Conservation (phyloP, 2,113 vertebrate genomes). For the Aplodontia rufa region DNA sequence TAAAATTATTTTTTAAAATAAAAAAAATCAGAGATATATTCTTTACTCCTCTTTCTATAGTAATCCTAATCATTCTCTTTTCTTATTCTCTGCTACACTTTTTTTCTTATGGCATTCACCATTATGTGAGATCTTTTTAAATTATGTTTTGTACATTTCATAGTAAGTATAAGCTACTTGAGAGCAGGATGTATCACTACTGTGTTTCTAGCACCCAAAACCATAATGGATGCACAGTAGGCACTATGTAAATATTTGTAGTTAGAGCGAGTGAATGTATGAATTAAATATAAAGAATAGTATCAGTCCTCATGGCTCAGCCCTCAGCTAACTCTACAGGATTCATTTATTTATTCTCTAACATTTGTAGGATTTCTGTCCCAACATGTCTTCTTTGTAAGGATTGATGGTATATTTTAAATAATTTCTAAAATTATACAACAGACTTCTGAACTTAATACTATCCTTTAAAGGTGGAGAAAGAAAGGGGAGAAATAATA, state of each 20-base stretch:
- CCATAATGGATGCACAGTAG: not conserved
- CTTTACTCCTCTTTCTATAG: not conserved
- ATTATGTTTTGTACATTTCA: slow-evolving; percentile 23
- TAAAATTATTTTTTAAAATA: too few relatives aligned
- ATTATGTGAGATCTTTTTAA: not conserved
- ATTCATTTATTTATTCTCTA: not conserved
- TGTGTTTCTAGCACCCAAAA: not conserved
- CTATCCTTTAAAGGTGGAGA: slow-evolving; percentile 9
- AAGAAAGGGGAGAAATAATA: not conserved
- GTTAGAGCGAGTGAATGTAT: not conserved
- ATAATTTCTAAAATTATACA: not conserved
- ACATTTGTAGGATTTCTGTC: not conserved
- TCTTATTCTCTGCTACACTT: not conserved
- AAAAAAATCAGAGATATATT: not conserved
- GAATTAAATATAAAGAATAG: not conserved
- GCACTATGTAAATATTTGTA: not conserved
- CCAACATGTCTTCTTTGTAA: not conserved
- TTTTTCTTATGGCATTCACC: not conserved
- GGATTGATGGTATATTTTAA: slow-evolving; percentile 32
- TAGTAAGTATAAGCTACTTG: not conserved
- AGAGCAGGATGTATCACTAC: not conserved
- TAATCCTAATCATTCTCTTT: not conserved
- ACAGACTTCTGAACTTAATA: not conserved
- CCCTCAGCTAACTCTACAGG: not conserved
- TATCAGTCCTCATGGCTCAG: not conserved